Conservation (phyloP, 37 sponge, comb jelly and placozoan species). For the Corticium candelabrum region DNA sequence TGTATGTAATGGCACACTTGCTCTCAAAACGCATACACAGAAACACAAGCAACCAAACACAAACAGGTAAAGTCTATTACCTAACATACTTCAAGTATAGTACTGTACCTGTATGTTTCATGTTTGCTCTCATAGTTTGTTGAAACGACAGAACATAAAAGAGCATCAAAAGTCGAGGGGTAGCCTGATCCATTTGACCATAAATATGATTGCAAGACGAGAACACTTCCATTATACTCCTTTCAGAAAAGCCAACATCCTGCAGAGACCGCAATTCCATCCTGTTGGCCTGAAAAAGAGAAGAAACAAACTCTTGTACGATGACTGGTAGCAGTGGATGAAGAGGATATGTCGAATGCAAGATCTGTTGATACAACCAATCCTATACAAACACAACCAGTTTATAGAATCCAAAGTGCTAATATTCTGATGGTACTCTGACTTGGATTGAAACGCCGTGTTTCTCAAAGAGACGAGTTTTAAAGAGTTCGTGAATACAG, state of each 20-base stretch:
- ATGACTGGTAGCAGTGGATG: background rate
- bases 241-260: background rate
- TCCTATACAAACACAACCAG: background rate
- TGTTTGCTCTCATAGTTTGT: too few species aligned
- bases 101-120: too few species aligned
- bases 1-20: too few species aligned
- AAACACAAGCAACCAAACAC: too few species aligned
- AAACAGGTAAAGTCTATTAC: too few species aligned
- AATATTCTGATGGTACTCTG: too few species aligned
- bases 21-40: too few species aligned
- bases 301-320: background rate
- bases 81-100: too few species aligned
- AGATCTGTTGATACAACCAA: background rate
- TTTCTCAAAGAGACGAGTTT: slow-evolving; percentile 53
- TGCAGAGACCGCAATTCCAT: background rate
- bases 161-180: background rate
- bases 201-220: too few species aligned
- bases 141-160: too few species aligned
- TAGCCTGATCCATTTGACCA: background rate
- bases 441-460: slow-evolving; percentile 62
- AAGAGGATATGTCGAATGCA: background rate
- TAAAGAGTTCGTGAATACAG: slow-evolving; percentile 78
- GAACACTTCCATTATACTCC: background rate
- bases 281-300: too few species aligned
- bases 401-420: too few species aligned